A percentile compares a stretch with the other conserved stretches of the same genome.
Conservation (phyloP, 2,113 vertebrate species). For the Isichthys henryi region DNA sequence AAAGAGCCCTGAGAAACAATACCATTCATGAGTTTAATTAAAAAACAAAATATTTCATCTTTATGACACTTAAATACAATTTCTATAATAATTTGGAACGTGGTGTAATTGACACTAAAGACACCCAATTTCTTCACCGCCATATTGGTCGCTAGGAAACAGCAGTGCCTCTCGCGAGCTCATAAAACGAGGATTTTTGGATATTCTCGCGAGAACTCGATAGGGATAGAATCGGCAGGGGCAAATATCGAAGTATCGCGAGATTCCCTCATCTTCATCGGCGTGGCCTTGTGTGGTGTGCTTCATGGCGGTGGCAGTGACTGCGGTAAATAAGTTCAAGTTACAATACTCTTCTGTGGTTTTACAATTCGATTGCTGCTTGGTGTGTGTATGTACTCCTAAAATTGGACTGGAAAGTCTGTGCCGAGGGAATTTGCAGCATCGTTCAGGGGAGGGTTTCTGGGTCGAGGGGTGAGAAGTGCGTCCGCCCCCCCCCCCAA, state of each 20-base stretch:
- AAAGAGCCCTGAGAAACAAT: background rate
- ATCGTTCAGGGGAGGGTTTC: background rate
- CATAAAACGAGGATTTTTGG: background rate
- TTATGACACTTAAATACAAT: background rate
- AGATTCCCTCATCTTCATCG: constrained; percentile 42
- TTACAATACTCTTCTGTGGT: background rate
- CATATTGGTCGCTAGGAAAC: background rate
- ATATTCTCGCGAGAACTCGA: constrained; percentile 6
- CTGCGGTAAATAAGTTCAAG: constrained; percentile 33
- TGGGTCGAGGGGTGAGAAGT: background rate
- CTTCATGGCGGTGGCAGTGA: constrained; percentile 42
- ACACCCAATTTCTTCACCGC: background rate
- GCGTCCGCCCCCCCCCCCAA: background rate
- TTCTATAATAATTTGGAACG: background rate
- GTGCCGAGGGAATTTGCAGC: background rate
- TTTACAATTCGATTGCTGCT: background rate
- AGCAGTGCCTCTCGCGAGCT: background rate
- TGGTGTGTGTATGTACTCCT: background rate
- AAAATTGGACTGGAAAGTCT: background rate
- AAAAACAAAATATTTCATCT: background rate
- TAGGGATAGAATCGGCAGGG: background rate
- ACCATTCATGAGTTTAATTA: background rate
- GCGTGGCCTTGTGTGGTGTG: constrained; percentile 38
- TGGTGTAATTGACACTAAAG: background rate
- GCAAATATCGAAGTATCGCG: background rate